Base-by-base conservation (phyloP, 2,888 invertebrate genomes). In the Phorcus lineatus region DNA sequence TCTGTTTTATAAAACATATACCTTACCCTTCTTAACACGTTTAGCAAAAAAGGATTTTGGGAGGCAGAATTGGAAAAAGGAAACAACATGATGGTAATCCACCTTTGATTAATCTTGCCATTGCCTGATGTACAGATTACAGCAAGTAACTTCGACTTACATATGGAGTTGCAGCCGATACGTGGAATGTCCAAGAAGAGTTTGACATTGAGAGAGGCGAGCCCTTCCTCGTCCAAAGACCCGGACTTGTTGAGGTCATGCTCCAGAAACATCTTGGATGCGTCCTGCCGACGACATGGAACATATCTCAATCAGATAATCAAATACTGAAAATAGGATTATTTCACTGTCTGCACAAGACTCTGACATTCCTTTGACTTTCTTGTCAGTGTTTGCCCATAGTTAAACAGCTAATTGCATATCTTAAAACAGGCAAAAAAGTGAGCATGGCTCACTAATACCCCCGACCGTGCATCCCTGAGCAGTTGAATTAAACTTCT, bases 211-310 rank as follows among this genome's bases (percentile, higher is more conserved):
- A 89, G 83, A 4, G 77, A 80, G 9, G 88, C 88, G 16, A 89
- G 74, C 77, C 89, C 89, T 24, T 86, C 85, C 9, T 83, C 83
- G 83, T 88, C 88, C 57, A 90, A 83, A 74, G 83, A 86, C 13
- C 83, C 85, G 78, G 88, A 88, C 52, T 86, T 85, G 80, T 88
- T 89, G 74, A 62, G 67, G 78, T 90, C 90, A 87, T 77, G 88
- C 70, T 87, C 84, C 24, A 81, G 55, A 77, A 88, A 90, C 75
- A 89, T 78, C 62, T 86, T 80, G 40, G 84, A 80, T 9, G 87
- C 76, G 62, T 81, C 83, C 90, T 90, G 81, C 7, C 83, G 78
- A 77, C 28, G 79, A 75, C 36, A 55, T n/a, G 28, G n/a, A 74
- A 19, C 47, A n/a, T 74, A 13, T 9, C 36, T 36, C 6, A 3